A percentile compares a stretch with the other conserved stretches of the same genome.
Evolutionary conservation across 2,113 vertebrate species (phyloP).

Genomic region (Pagrus major): DNA sequence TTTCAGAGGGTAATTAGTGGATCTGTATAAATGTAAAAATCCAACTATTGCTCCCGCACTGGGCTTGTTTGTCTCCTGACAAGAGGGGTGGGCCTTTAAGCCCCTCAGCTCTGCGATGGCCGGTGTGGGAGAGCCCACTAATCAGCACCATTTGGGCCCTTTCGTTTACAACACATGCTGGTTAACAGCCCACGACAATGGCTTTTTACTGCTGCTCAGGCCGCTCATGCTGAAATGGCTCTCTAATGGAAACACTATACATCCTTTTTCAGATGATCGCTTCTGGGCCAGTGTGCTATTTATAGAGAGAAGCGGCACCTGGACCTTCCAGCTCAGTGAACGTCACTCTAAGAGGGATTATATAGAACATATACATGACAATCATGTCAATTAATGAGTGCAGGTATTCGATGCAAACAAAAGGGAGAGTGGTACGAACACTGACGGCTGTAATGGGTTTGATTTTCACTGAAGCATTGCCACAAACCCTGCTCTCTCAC

Average conservation of each 20-base stretch:
- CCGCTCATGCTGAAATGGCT: constrained; percentile 52
- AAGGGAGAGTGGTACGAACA: not conserved
- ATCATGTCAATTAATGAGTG: not conserved
- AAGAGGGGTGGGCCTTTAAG: constrained; percentile 40
- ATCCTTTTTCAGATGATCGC: constrained; percentile 50
- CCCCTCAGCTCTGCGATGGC: constrained; percentile 51
- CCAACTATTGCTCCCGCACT: constrained; percentile 27
- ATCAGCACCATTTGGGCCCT: constrained; percentile 78
- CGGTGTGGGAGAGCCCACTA: constrained; percentile 67
- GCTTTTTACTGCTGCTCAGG: constrained; percentile 65
- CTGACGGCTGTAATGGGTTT: not conserved
- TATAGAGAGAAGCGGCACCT: constrained; percentile 44
- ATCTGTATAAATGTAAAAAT: constrained; percentile 50
- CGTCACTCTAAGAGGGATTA: not conserved
- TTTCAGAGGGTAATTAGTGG: constrained; percentile 42
- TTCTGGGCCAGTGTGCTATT: constrained; percentile 31
- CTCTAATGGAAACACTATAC: constrained; percentile 63
- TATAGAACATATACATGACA: no score
- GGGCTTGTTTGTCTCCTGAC: constrained; percentile 56
- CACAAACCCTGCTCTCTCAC: not conserved
- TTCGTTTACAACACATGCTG: constrained; percentile 77
- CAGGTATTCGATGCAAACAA: not conserved
- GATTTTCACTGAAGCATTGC: not conserved
- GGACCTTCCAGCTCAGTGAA: constrained; percentile 41
- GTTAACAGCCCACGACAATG: constrained; percentile 69